Evolutionary conservation across 2,113 vertebrate genomes (phyloP), one percentile per base, ranked within the genome.

Genomic region (Corynorhinus townsendii): DNA sequence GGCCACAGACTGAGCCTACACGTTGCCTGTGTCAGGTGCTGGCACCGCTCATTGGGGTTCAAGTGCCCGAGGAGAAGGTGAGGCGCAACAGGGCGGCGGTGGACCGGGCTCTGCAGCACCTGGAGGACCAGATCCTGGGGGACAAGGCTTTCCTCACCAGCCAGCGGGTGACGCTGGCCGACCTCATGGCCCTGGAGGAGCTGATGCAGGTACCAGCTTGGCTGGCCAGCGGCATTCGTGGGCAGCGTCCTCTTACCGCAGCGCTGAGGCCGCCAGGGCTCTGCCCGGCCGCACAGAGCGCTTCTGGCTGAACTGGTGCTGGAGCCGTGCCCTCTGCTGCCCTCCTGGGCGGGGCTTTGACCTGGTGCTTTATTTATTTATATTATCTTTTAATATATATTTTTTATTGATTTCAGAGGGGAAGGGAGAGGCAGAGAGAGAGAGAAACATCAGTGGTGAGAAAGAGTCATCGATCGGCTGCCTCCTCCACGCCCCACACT

Each of bases 81-180:
- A 24, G 87, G 10, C 24, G 4, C 62, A 97, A 96, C 16, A 88
- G 16, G 73, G 3, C 10, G 0, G 0, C 0, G 7, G 76, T 94
- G 26, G n/a, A 19, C 10, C 1, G 0, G 2, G 22, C 40, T 1
- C 73, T 97, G 72, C 52, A 91, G 38, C 3, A 0, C 11, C 43
- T 97, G 56, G 89, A 97, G 45, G 45, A 90, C 38, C 88, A 85
- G 68, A 93, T 96, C 89, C 62, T 96, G 68, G 8, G 52, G 73
- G 47, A 77, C 83, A 72, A 4, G 89, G 38, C 93, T 30, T 96
- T 96, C 89, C 77, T 96, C 12, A 2, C 16, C 1, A 49, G 97
- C 47, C 82, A 93, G 33, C 72, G 89, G 59, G 40, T 96, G 91
- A 86, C 83, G 0, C 30, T 96, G 66, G 96, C 96, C 0, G 95